These are phyloP conservation scores for Sebastes jordani DNA, from an alignment of 2,797 vertebrate species.

Conservation along the genomic window DNA sequence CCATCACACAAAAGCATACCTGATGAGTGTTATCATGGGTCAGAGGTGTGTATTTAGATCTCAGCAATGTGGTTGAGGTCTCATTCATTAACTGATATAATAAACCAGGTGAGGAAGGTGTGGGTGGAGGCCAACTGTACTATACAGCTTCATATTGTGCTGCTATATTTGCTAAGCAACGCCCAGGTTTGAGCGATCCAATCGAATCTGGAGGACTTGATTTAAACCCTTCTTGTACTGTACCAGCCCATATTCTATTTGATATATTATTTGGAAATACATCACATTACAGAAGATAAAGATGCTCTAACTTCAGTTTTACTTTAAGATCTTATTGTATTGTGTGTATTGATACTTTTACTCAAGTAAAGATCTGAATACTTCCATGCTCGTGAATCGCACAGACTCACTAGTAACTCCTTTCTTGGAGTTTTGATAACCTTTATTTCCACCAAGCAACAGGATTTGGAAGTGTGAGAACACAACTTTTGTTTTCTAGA, in stretches of 20 bases:
- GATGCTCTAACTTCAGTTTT: neutral
- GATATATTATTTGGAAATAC: neutral
- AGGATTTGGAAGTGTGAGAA: neutral
- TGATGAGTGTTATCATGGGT: neutral
- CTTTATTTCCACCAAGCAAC: neutral
- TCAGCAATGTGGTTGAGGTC: neutral
- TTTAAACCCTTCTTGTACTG: neutral
- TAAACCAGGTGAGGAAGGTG: neutral
- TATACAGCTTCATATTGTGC: neutral
- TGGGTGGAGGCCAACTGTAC: neutral
- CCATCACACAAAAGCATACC: neutral
- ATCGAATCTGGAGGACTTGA: neutral
- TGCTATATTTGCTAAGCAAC: neutral
- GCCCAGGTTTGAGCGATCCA: neutral
- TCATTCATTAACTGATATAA: neutral
- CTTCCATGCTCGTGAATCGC: neutral
- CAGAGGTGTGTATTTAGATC: neutral
- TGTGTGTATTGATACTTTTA: neutral
- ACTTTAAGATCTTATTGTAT: neutral
- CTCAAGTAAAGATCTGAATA: neutral
- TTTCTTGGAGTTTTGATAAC: neutral
- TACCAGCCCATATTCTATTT: neutral
- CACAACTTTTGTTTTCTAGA: slow-evolving; percentile 19
- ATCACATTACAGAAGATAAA: neutral
- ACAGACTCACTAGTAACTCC: neutral